These are phyloP conservation scores for Sternarchorhynchus goeldii DNA, from an alignment of 2,797 vertebrate genomes.

Conservation along the genomic window DNA sequence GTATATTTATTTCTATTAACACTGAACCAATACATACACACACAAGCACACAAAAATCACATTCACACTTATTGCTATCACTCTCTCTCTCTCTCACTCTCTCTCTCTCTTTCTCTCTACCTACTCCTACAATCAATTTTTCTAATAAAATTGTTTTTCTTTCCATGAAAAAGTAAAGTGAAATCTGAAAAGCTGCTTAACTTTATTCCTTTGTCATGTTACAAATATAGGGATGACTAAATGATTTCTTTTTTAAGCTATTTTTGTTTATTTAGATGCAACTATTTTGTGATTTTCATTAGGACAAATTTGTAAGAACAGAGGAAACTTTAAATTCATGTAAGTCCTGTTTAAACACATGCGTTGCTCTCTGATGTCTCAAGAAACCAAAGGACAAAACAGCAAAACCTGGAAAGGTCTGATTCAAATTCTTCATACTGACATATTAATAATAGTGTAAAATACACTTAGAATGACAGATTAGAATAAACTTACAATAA, in stretches of 20 bases:
- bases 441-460: background rate
- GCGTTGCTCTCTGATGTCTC: background rate
- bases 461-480: background rate
- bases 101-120: background rate
- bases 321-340: background rate
- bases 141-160: conserved; percentile 72
- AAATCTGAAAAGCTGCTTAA: conserved; percentile 65
- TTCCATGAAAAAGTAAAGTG: conserved; percentile 67
- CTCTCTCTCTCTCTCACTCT: background rate
- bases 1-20: conserved; percentile 63
- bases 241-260: conserved; percentile 10
- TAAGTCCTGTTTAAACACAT: background rate
- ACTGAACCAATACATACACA: conserved; percentile 58
- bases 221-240: conserved; percentile 14
- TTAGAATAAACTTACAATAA: too few relatives aligned
- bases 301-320: background rate
- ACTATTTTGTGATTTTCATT: conserved; percentile 12
- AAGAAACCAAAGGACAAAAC: conserved; percentile 10
- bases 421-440: background rate
- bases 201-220: conserved; percentile 53
- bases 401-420: background rate
- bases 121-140: conserved; percentile 50
- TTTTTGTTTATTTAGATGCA: conserved; percentile 11
- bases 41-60: background rate
- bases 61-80: background rate